These are phyloP conservation scores for Xestia xanthographa DNA, from an alignment of 2,888 invertebrate genomes.

Conservation along the genomic window DNA sequence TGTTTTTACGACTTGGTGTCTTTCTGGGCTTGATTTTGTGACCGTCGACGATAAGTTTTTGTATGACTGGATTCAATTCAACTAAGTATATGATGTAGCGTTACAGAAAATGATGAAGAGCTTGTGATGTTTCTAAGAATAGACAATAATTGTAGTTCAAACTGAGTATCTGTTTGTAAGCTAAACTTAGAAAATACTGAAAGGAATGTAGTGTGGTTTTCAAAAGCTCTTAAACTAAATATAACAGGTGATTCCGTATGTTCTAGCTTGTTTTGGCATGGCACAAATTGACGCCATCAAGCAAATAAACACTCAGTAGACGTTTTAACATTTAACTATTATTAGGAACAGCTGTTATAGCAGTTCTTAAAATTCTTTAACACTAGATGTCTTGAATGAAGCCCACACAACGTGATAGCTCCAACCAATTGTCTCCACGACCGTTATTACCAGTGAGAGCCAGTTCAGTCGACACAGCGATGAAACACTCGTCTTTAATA, in stretches of 20 bases:
- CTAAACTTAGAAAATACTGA: slow-evolving; percentile 18
- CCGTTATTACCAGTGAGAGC: slow-evolving; percentile 38
- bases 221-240: neutral
- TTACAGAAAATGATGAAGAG: neutral
- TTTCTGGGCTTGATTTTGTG: slow-evolving; percentile 22
- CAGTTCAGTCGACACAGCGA: slow-evolving; percentile 23
- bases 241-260: neutral
- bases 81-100: neutral
- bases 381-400: slow-evolving; percentile 12
- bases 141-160: neutral
- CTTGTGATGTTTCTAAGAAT: slow-evolving; percentile 6
- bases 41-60: no score
- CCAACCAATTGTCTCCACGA: slow-evolving; percentile 33
- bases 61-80: neutral
- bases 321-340: neutral
- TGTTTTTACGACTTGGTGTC: slow-evolving; percentile 8
- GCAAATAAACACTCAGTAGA: neutral
- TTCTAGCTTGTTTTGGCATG: neutral
- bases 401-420: slow-evolving; percentile 18
- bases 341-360: neutral
- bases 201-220: slow-evolving; percentile 17
- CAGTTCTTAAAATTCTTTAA: neutral
- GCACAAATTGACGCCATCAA: neutral
- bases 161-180: slow-evolving; percentile 28
- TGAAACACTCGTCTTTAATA: slow-evolving; percentile 29